Base-by-base conservation (phyloP, 2,113 vertebrate genomes). In the Nothoprocta perdicaria region DNA sequence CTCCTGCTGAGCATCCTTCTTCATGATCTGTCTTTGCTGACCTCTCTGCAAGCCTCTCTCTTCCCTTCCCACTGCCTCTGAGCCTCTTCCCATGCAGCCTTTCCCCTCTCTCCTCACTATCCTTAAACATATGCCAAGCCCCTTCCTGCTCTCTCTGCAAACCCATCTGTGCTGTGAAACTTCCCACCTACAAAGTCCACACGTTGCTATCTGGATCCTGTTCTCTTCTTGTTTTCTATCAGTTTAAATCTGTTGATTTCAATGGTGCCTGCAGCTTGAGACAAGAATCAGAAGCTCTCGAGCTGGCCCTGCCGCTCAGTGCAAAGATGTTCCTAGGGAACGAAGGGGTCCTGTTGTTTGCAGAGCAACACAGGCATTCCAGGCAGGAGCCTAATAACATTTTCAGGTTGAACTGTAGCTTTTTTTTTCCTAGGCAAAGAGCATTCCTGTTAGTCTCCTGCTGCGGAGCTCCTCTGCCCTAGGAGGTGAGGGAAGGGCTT, bases 81-180 rank as follows among this genome's bases (percentile, higher is more conserved):
- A 63, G 69, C 85, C 41, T 75, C 61, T 74, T 71, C 35, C 80
- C 57, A 5, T 66, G 50, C 61, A 90, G 46, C 80, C 27, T 50
- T 68, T 71, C 65, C 60, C 15, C 73, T 5, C 53, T 82, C 63
- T 57, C 86, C 77, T 77, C 43, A 6, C 79, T 5, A 3, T 29
- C 3, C 69, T 52, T 66, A 14, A 53, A 2, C 48, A 17, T 9
- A 40, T 8, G 5, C 79, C 87, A 86, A 86, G 26, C 65, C 48
- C 79, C 80, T 94, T 91, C 76, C 82, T 93, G 89, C 76, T 93
- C 69, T 48, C 67, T 84, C 85, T 69, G 85, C 85, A 91, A 80
- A 76, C 38, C 95, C 92, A 94, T 95, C 94, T 95, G 92, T 95
- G 95, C 91, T 90, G 95, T 88, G 91, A 95, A 96, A 78, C 58